Conservation (phyloP, 2,888 invertebrate genomes). For the Meteorus colon region DNA sequence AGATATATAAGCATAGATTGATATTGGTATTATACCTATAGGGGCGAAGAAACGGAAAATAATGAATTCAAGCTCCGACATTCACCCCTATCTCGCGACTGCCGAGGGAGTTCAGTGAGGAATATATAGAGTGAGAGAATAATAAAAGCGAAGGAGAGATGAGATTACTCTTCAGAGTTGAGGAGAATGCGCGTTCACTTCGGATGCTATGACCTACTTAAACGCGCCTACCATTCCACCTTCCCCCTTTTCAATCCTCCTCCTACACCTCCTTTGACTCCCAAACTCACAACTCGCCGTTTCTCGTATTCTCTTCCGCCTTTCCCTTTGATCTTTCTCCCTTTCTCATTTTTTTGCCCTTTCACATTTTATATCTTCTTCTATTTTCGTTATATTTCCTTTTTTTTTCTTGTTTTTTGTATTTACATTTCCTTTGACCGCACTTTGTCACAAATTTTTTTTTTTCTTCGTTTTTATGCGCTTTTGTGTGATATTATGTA, state of each 20-base stretch:
- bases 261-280: slow-evolving; percentile 12
- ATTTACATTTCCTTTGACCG: background rate
- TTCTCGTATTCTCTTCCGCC: slow-evolving; percentile 1
- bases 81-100: slow-evolving; percentile 45
- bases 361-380: background rate
- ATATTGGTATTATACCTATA: slow-evolving; percentile 51
- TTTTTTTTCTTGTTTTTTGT: background rate
- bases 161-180: slow-evolving; percentile 38
- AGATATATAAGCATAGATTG: background rate
- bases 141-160: slow-evolving; percentile 45
- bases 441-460: background rate
- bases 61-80: slow-evolving; percentile 59
- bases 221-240: slow-evolving; percentile 45
- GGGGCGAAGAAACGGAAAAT: slow-evolving; percentile 56
- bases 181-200: slow-evolving; percentile 41
- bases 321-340: background rate
- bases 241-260: slow-evolving; percentile 36
- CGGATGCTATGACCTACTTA: slow-evolving; percentile 60
- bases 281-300: slow-evolving; percentile 1
- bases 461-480: background rate
- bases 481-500: background rate
- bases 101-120: slow-evolving; percentile 45
- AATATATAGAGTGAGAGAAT: slow-evolving; percentile 45
- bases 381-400: background rate
- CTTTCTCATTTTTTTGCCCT: background rate